phyloP scores from a whole-genome alignment of 2,888 invertebrate genomes.

The Prosapia bicincta region DNA sequence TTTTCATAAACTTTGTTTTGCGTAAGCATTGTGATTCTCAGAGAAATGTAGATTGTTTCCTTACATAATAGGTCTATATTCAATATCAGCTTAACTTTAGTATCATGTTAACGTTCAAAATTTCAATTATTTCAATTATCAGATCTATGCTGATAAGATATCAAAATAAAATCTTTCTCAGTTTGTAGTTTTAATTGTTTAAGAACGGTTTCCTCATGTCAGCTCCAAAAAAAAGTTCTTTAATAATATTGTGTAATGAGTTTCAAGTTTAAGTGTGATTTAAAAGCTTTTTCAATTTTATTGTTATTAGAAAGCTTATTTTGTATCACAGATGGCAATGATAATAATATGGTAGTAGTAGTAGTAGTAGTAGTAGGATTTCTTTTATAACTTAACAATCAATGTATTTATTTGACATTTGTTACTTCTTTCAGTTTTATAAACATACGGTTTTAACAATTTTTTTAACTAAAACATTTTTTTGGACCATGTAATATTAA shows the following conservation, averaged over 20 bases:
- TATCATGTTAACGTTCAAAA: background rate
- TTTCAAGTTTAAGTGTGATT: background rate
- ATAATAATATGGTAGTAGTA: background rate
- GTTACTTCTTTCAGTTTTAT: no score
- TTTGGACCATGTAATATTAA: no score
- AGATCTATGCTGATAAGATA: background rate
- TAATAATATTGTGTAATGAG: background rate
- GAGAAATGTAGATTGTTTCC: background rate
- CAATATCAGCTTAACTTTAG: background rate
- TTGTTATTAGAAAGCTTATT: background rate
- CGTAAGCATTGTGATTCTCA: background rate
- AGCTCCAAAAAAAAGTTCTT: background rate
- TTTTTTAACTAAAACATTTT: no score
- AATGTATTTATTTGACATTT: no score
- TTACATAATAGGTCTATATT: background rate
- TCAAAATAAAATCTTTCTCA: background rate
- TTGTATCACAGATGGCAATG: background rate
- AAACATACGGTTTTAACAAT: no score
- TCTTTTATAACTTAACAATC: no score
- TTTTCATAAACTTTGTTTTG: no score
- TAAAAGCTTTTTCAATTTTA: background rate
- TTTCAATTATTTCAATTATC: background rate
- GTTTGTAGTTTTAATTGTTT: background rate
- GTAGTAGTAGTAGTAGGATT: background rate
- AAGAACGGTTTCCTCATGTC: background rate